Percentiles rank a stretch among this genome's conserved stretches.
These are phyloP conservation scores for Pasiphila rectangulata DNA, from an alignment of 2,888 invertebrate species.

Conservation along the genomic window DNA sequence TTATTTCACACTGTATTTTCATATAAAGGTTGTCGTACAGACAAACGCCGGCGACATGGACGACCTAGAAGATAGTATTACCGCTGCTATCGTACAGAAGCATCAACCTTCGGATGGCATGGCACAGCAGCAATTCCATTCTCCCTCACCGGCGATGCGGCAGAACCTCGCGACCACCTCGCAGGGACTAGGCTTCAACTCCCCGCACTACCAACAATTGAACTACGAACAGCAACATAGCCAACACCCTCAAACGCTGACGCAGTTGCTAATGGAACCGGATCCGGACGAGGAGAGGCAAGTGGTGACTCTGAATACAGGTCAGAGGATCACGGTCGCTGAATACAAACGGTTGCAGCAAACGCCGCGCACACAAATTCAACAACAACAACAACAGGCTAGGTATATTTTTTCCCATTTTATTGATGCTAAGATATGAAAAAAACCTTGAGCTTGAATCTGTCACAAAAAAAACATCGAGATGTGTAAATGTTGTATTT, in stretches of 20 bases:
- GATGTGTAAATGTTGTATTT: no score
- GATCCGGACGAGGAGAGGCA: conserved; percentile 69
- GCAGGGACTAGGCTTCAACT: conserved; percentile 47
- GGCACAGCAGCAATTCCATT: conserved; percentile 55
- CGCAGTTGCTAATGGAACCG: conserved; percentile 60
- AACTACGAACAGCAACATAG: conserved; percentile 53
- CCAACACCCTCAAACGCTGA: conserved; percentile 53
- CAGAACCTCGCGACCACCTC: conserved; percentile 41
- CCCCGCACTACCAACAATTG: conserved; percentile 54
- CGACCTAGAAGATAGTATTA: conserved; percentile 77
- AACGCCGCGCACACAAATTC: conserved; percentile 51
- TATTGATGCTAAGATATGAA: no score
- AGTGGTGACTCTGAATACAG: conserved; percentile 62
- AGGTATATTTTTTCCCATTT: conserved; percentile 44
- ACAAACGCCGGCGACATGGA: conserved; percentile 75
- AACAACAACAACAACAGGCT: conserved; percentile 57
- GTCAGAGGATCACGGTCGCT: conserved; percentile 69
- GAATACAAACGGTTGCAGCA: conserved; percentile 69
- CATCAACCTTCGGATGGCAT: conserved; percentile 43
- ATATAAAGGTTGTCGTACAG: conserved; percentile 59
- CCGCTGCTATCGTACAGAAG: conserved; percentile 73
- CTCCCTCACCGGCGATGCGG: conserved; percentile 51
- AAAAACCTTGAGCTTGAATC: no score
- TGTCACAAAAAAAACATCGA: no score
- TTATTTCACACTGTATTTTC: conserved; percentile 15